Base-by-base conservation (phyloP, 2,797 vertebrate genomes). In the Monodelphis domestica region DNA sequence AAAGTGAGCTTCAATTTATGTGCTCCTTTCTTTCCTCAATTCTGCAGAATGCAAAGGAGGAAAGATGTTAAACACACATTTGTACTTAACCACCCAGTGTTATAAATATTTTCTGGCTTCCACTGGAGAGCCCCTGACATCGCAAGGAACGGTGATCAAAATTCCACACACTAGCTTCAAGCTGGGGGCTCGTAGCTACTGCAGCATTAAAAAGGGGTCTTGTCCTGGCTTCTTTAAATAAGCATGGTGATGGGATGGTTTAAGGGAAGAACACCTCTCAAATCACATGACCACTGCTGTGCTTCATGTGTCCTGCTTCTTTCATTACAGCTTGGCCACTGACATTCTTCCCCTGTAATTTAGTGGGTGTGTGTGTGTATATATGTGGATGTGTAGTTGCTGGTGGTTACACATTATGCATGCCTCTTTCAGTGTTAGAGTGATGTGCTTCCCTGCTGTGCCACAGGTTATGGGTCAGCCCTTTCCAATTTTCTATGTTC, bases 231-330 rank as follows among this genome's bases (percentile, higher is more conserved):
- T 98, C 93, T 54, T 97, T 97, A 93, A 93, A 91, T 91, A 92
- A 96, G 92, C 97, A 97, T 95, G 94, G 95, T 97, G 14, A 91
- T 95, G 95, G 94, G 97, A 91, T 97, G 94, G 92, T 94, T 97
- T 97, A 97, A 95, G 97, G 97, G 94, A 97, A 94, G 78, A 97
- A 95, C 84, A 96, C 93, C 95, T 97, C 95, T 98, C 89, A 93
- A 96, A 84, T 51, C 94, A 97, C 96, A 94, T 95, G 92, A 87
- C 52, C 78, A 97, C 98, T 98, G 98, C 98, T 98, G 95, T 54
- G 98, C 98, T 98, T 98, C 55, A 97, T 98, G 93, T 98, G 94
- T 97, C 96, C 97, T 96, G 98, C 98, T 98, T 98, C 97, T 97
- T 98, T 98, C 98, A 98, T 98, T 98, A 97, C 96, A 97, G 98